Evolutionary conservation across 2,113 vertebrate genomes (phyloP), one percentile per base, ranked within the genome.

Genomic region (Pogonocichla stellata): DNA sequence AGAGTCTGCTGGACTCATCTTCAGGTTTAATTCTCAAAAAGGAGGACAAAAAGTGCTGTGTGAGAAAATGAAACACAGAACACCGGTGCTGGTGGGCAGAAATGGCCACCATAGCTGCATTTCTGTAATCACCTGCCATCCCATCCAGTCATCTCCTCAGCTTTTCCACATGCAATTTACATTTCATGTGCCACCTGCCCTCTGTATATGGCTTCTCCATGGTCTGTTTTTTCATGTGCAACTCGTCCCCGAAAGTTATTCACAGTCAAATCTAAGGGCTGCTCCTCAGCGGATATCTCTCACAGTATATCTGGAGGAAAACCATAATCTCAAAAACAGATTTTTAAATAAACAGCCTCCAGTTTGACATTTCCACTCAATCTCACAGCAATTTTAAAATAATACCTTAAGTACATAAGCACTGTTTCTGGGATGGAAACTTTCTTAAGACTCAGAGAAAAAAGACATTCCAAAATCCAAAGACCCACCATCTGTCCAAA

Each of bases 311-410:
- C 71, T 40, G 48, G 43, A 73, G 51, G 29, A 75, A 89, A 93
- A 70, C 4, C 43, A 62, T 53, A 86, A 80, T 60, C n/a, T 53
- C 1, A 1, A 95, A 82, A 18, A 38, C 34, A 88, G 57, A 73
- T 86, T 77, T 51, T 73, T 88, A 53, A 91, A 73, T 82, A 66
- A 94, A 93, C 64, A 86, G n/a, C 31, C 65, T 79, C 56, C 5
- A 5, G 56, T 96, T 92, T 67, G 81, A 70, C 58, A 90, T 77
- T 92, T 82, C 42, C 57, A 67, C 66, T 83, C 86, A 74, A 95
- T 73, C 67, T 90, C 60, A 70, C 24, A 43, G 58, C 36, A 65
- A 4, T 40, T 87, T 90, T 48, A 77, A 38, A 78, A 43, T 90
- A 91, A 89, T 40, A 57, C 24, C 10, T 19, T 78, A 89, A 81